These are phyloP conservation scores for Bactericera cockerelli DNA, from an alignment of 1,140 invertebrate genomes.

Conservation along the genomic window DNA sequence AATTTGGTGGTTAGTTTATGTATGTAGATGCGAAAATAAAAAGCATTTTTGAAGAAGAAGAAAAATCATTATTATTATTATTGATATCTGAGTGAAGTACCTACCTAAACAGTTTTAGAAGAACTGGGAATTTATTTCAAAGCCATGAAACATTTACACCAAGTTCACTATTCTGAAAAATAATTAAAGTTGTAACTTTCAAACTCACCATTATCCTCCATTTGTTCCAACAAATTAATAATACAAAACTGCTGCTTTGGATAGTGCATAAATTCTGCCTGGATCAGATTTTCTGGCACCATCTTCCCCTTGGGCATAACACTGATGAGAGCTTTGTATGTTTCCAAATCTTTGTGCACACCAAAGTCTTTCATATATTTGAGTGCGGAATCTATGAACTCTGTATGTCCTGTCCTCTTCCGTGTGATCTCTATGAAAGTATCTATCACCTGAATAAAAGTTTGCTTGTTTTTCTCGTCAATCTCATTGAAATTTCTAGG, in stretches of 20 bases:
- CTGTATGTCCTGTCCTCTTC: conserved; percentile 61
- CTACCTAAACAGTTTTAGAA: too few species aligned
- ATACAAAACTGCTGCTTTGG: conserved; percentile 87
- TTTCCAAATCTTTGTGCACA: conserved; percentile 74
- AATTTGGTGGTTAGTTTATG: too few species aligned
- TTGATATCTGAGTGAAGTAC: too few species aligned
- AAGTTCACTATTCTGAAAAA: too few species aligned
- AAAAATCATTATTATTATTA: too few species aligned
- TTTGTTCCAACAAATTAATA: conserved; percentile 70
- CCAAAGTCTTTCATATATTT: conserved; percentile 79
- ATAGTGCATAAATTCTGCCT: conserved; percentile 80
- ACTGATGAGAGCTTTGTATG: conserved; percentile 79
- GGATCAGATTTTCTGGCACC: conserved; percentile 61
- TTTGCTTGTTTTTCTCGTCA: conserved; percentile 50
- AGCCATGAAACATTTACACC: too few species aligned
- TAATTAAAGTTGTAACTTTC: too few species aligned
- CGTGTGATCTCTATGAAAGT: conserved; percentile 44
- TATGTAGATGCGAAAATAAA: too few species aligned
- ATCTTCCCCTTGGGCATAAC: conserved; percentile 86
- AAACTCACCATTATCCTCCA: conserved; percentile 76
- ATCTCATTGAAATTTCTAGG: conserved; percentile 23
- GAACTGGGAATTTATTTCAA: too few species aligned
- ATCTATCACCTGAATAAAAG: conserved; percentile 55
- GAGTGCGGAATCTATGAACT: conserved; percentile 84
- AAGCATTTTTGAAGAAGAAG: too few species aligned